Evolutionary conservation across 2,797 vertebrate species (phyloP), one percentile per base, ranked within the genome.

Genomic region (Basileuterus tristriatus): DNA sequence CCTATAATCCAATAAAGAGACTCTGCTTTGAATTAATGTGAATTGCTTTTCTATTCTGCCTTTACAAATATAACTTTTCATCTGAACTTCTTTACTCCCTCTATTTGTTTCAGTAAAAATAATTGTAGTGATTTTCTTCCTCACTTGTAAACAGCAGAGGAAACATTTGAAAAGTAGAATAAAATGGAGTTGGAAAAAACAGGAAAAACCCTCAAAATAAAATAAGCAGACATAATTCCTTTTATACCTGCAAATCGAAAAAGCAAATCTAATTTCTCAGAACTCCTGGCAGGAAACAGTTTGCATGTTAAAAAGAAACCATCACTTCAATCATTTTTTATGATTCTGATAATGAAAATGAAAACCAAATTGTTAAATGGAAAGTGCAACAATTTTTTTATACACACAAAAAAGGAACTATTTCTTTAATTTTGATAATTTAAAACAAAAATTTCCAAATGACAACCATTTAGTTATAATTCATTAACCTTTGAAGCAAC

Each of bases 1-100:
- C 97, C 98, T 96, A 96, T 98, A 98, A 98, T 98, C 97, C 98
- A 98, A 98, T 98, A 98, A 98, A 97, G 94, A 91, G 82, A 59
- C 74, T 95, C 97, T 94, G 95, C 95, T 98, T 97, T 98, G 98
- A 98, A 98, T 98, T 98, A 97, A 97, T 98, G 96, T 56, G 94
- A 84, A 84, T 96, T 97, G 96, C 92, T 87, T 96, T 94, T 91
- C 89, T 86, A 90, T 96, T 95, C 91, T 52, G 81, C 87, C 96
- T 91, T 96, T 94, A 94, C 94, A 96, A 97, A 97, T 97, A 94
- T 71, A 97, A 97, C 96, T 96, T 96, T 96, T 94, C 96, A 96
- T 93, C 89, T 81, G 87, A 97, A 91, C 89, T 96, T 94, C 96
- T 95, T 96, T 39, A 86, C 71, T 97, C 90, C 67, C 64, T 90